A percentile compares a stretch with the other conserved stretches of the same genome.
These are phyloP conservation scores for Coelopa pilipes DNA, from an alignment of 2,888 invertebrate genomes.

Conservation along the genomic window DNA sequence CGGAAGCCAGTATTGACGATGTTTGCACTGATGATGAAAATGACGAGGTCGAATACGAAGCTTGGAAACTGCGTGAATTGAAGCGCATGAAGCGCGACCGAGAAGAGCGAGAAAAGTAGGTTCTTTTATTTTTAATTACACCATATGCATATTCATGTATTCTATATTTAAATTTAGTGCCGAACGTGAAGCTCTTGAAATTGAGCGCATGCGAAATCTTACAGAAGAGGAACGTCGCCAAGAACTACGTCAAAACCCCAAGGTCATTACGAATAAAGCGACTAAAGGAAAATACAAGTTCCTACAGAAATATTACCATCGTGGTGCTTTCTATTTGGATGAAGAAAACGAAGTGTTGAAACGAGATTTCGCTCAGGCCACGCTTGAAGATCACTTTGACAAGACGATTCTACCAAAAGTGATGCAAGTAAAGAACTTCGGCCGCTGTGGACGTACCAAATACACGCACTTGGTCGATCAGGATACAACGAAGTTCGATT, in stretches of 20 bases:
- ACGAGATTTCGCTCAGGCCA: conserved; percentile 94
- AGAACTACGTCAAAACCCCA: conserved; percentile 91
- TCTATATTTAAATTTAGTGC: conserved; percentile 69
- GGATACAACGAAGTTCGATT: conserved; percentile 97
- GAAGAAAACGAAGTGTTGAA: conserved; percentile 91
- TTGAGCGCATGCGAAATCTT: conserved; percentile 91
- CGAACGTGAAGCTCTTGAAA: conserved; percentile 87
- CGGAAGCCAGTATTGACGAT: conserved; percentile 83
- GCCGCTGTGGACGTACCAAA: conserved; percentile 97
- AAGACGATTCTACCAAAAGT: conserved; percentile 99
- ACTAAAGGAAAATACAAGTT: conserved; percentile 99
- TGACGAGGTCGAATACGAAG: conserved; percentile 95
- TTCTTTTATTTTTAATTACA: neutral
- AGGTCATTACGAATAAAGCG: conserved; percentile 91
- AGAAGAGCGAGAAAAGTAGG: conserved; percentile 92
- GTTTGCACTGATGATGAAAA: conserved; percentile 95
- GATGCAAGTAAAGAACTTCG: conserved; percentile 99
- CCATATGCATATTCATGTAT: neutral
- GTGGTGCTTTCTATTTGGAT: conserved; percentile 98
- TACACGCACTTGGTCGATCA: conserved; percentile 99
- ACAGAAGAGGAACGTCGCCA: conserved; percentile 95
- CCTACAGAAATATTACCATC: conserved; percentile 98
- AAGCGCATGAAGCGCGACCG: conserved; percentile 96
- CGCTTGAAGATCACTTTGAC: conserved; percentile 98
- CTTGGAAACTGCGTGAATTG: conserved; percentile 97